Conservation (phyloP, 1,140 invertebrate genomes). For the Streblospio benedicti region DNA sequence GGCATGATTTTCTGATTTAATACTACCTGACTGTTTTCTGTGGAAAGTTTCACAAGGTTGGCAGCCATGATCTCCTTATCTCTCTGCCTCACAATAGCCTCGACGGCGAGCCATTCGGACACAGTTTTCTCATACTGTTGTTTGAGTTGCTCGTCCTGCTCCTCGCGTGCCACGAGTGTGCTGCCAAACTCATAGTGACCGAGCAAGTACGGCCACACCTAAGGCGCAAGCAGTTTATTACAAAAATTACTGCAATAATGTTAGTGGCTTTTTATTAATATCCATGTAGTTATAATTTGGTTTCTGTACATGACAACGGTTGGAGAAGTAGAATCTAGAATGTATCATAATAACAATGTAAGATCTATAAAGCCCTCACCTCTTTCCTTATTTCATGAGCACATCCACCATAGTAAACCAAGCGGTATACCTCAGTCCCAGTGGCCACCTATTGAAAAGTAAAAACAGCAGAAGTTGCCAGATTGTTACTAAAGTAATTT, state of each 20-base stretch:
- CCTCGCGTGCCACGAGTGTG: conserved; percentile 58
- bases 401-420: conserved; percentile 80
- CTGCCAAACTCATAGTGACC: conserved; percentile 77
- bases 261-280: too few relatives aligned
- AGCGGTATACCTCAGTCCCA: conserved; percentile 63
- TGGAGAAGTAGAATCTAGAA: too few relatives aligned
- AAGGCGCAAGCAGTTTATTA: conserved; percentile 10
- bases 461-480: not conserved
- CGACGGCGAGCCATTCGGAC: conserved; percentile 88
- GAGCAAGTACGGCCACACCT: conserved; percentile 83
- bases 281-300: too few relatives aligned
- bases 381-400: conserved; percentile 67
- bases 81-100: conserved; percentile 76
- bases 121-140: conserved; percentile 77
- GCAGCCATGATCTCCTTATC: conserved; percentile 60
- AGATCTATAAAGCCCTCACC: conserved; percentile 36
- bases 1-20: too few relatives aligned
- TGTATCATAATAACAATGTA: not conserved
- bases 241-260: too few relatives aligned
- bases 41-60: conserved; percentile 10
- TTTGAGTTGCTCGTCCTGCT: conserved; percentile 58
- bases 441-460: conserved; percentile 44
- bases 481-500: too few relatives aligned
- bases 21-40: too few relatives aligned
- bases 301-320: too few relatives aligned